These are phyloP conservation scores for Anastatus disparis DNA, from an alignment of 1,140 invertebrate genomes.

Conservation along the genomic window DNA sequence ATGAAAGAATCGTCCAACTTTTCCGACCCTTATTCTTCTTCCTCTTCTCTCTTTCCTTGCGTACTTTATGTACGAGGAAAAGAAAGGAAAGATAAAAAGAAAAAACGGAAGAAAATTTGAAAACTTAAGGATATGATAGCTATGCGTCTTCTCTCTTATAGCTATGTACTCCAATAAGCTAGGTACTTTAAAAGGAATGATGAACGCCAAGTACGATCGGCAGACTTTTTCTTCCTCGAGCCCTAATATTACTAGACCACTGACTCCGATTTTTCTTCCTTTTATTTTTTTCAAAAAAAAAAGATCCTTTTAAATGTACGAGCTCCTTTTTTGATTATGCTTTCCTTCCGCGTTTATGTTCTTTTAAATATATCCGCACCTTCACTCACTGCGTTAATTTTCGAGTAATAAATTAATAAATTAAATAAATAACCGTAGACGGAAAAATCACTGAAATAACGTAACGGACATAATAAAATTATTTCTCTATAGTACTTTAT, in stretches of 20 bases:
- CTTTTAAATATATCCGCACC: too few species aligned
- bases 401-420: too few species aligned
- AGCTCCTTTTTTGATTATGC: too few species aligned
- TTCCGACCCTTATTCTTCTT: neutral
- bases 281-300: neutral
- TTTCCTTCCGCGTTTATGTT: too few species aligned
- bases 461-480: too few species aligned
- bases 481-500: too few species aligned
- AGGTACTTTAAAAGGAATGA: slow-evolving; percentile 4
- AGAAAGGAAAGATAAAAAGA: neutral
- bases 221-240: neutral
- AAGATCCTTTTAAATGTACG: too few species aligned
- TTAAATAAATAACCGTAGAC: too few species aligned
- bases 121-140: neutral
- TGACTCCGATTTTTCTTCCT: neutral
- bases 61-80: too few species aligned
- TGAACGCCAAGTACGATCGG: neutral
- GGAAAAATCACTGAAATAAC: too few species aligned
- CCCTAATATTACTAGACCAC: neutral
- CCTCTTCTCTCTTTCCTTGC: neutral
- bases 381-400: too few species aligned
- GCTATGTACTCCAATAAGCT: neutral
- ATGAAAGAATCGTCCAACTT: slow-evolving; percentile 55
- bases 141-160: neutral
- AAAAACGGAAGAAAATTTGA: neutral